Percentiles rank a stretch among this genome's conserved stretches.
These are phyloP conservation scores for Sigmodon hispidus DNA, from an alignment of 2,113 vertebrate species.

Conservation along the genomic window DNA sequence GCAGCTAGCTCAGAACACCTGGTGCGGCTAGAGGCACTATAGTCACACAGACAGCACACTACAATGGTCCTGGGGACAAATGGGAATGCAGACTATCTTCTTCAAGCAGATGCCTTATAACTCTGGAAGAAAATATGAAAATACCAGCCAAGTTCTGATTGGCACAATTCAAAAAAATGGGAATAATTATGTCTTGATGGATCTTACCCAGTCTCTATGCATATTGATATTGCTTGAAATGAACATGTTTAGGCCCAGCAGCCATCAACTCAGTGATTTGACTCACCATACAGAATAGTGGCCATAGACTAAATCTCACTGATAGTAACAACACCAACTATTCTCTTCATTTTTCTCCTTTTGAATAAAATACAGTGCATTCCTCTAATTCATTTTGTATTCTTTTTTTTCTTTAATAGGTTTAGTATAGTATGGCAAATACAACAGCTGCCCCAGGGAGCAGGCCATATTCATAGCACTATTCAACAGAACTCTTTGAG, in stretches of 20 bases:
- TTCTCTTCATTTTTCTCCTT: constrained; percentile 2
- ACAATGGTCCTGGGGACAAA: neutral
- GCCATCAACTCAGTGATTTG: constrained; percentile 42
- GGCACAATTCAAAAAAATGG: constrained; percentile 22
- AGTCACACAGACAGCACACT: constrained; percentile 9
- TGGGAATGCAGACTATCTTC: constrained; percentile 31
- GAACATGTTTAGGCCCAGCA: constrained; percentile 33
- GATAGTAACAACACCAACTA: neutral
- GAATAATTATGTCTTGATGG: constrained; percentile 48
- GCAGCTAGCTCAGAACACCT: constrained; percentile 71
- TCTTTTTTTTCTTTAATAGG: constrained; percentile 42
- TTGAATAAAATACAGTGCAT: neutral
- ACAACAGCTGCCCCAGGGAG: constrained; percentile 30
- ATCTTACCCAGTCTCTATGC: constrained; percentile 28
- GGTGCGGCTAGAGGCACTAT: constrained; percentile 59
- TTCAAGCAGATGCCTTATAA: constrained; percentile 13
- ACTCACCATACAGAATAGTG: neutral
- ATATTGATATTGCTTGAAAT: constrained; percentile 63
- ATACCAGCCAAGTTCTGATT: constrained; percentile 48
- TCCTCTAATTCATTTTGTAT: constrained; percentile 39
- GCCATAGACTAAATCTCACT: neutral
- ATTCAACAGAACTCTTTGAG: constrained; percentile 38
- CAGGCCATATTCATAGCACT: constrained; percentile 18
- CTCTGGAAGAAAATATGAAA: constrained; percentile 11
- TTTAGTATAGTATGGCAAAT: constrained; percentile 49